Evolutionary conservation across 53 echinoderm and acorn worm genomes (phyloP).

Genomic region (Arbacia lixula): DNA sequence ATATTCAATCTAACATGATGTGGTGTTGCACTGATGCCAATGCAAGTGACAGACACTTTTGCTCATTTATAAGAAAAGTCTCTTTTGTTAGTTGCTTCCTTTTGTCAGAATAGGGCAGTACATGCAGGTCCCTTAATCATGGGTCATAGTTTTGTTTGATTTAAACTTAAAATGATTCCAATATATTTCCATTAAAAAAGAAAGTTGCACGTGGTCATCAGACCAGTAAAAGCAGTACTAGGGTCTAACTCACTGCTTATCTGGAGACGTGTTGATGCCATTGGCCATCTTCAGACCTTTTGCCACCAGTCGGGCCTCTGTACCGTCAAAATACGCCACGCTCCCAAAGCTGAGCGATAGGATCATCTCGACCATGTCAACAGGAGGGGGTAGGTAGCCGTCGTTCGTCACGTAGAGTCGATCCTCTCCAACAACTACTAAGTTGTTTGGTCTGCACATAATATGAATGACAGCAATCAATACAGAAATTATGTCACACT

Average conservation of each 20-base stretch:
- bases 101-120: no score
- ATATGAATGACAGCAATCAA: not conserved
- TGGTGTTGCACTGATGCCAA: no score
- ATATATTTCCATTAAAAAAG: no score
- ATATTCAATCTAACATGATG: no score
- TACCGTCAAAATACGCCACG: constrained; percentile 74
- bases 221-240: no score
- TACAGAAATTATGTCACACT: not conserved
- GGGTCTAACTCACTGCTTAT: constrained; percentile 69
- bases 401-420: constrained; percentile 79
- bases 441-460: constrained; percentile 67
- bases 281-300: constrained; percentile 60
- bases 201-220: no score
- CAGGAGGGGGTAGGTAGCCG: constrained; percentile 17
- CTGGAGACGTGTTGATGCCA: constrained; percentile 70
- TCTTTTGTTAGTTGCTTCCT: no score
- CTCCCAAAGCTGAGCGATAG: constrained; percentile 52
- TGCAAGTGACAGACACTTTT: no score
- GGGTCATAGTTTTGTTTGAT: no score
- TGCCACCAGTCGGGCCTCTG: constrained; percentile 55
- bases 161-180: no score
- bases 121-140: no score
- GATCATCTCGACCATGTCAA: constrained; percentile 42
- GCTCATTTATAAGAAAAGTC: no score
- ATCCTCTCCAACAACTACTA: constrained; percentile 59